phyloP scores from a whole-genome alignment of 2,113 vertebrate genomes.

The Saccopteryx leptura region DNA sequence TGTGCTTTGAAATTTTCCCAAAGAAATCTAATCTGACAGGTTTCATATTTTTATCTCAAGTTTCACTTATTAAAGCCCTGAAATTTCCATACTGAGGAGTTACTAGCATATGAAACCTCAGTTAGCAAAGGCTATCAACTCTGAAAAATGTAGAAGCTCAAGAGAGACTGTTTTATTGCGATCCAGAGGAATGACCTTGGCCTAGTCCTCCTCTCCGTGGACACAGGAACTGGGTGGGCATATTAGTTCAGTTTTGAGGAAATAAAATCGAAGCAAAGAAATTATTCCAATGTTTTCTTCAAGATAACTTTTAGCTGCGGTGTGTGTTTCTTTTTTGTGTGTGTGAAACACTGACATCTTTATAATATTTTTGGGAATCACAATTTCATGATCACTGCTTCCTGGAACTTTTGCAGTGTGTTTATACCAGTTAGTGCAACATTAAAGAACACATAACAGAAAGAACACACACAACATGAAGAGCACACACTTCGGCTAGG shows the following conservation, averaged over 20 bases:
- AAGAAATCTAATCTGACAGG: constrained; percentile 10
- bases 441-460: constrained; percentile 1
- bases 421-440: neutral
- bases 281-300: neutral
- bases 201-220: neutral
- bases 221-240: neutral
- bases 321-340: constrained; percentile 9
- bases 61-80: constrained; percentile 20
- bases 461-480: neutral
- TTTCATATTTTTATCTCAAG: constrained; percentile 57
- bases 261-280: neutral
- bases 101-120: constrained; percentile 1
- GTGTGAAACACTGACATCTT: neutral
- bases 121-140: neutral
- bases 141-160: neutral
- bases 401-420: neutral
- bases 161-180: neutral
- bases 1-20: constrained; percentile 72
- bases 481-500: constrained; percentile 23
- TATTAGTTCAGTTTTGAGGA: constrained; percentile 12
- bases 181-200: neutral
- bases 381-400: neutral
- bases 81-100: neutral
- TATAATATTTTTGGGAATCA: neutral
- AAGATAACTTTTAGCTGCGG: neutral